Percentiles rank a stretch among this genome's conserved stretches.
These are phyloP conservation scores for Drosophila pruinosa DNA, from an alignment of 1,140 invertebrate species.

Conservation along the genomic window DNA sequence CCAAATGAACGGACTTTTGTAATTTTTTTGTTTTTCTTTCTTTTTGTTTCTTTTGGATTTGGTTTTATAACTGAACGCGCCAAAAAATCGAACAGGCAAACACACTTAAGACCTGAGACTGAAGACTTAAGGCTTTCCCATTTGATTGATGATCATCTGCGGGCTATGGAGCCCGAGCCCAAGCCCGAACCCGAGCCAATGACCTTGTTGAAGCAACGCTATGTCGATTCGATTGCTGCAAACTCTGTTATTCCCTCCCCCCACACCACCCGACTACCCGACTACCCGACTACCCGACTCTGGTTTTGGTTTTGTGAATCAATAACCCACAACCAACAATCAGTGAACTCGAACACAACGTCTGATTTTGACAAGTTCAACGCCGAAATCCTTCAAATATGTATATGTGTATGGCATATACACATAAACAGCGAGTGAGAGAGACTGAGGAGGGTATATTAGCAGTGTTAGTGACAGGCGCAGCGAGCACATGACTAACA, in stretches of 20 bases:
- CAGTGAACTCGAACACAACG: constrained; percentile 13
- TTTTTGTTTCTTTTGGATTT: not conserved
- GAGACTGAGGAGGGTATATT: constrained; percentile 15
- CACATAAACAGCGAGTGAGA: not conserved
- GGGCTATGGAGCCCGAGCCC: constrained; percentile 12
- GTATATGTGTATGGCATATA: constrained; percentile 43
- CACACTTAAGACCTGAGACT: constrained; percentile 55
- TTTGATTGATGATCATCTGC: constrained; percentile 77
- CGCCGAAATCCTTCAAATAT: constrained; percentile 82
- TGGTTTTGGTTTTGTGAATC: constrained; percentile 33
- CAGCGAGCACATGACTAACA: constrained; percentile 27
- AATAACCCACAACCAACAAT: constrained; percentile 53
- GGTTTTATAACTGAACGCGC: constrained; percentile 37
- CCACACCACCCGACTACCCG: no score
- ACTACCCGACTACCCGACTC: no score
- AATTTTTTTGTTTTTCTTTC: not conserved
- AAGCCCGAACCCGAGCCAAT: constrained; percentile 49
- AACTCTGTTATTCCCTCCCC: not conserved
- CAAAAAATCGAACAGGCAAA: constrained; percentile 70
- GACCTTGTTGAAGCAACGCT: constrained; percentile 62
- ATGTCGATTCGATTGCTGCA: constrained; percentile 4
- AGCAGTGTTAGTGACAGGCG: constrained; percentile 62
- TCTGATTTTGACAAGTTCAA: constrained; percentile 82
- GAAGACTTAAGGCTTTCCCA: constrained; percentile 43
- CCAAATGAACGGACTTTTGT: constrained; percentile 31